These are phyloP conservation scores for Dryocosmus kuriphilus DNA, from an alignment of 2,888 invertebrate genomes.

Conservation along the genomic window DNA sequence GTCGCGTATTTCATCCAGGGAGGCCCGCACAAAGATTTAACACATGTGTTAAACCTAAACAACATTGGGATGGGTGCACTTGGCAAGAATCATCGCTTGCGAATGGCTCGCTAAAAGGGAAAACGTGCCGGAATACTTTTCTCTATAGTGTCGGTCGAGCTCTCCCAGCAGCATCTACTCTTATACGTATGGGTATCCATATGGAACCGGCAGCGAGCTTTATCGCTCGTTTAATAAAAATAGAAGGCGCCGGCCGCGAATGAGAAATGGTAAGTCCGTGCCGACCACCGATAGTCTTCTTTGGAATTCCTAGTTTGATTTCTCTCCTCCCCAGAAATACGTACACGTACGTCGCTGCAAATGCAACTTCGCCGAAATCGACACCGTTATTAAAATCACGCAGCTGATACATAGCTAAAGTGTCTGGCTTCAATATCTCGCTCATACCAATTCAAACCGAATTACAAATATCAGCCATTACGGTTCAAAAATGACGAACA, in stretches of 20 bases:
- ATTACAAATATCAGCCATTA: background rate
- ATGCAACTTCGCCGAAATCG: slow-evolving; percentile 51
- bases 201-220: slow-evolving; percentile 53
- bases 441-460: background rate
- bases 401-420: slow-evolving; percentile 8
- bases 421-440: slow-evolving; percentile 7
- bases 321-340: slow-evolving; percentile 43
- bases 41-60: slow-evolving; percentile 35
- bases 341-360: slow-evolving; percentile 48
- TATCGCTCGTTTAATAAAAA: slow-evolving; percentile 62
- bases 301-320: slow-evolving; percentile 46
- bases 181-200: slow-evolving; percentile 47
- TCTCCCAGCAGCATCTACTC: slow-evolving; percentile 15
- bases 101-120: slow-evolving; percentile 30
- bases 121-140: slow-evolving; percentile 43
- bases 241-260: slow-evolving; percentile 44
- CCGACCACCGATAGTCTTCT: slow-evolving; percentile 42
- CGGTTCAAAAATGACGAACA: background rate
- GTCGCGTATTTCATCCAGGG: slow-evolving; percentile 34
- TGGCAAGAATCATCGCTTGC: slow-evolving; percentile 39
- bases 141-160: slow-evolving; percentile 18
- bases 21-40: slow-evolving; percentile 26
- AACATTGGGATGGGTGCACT: slow-evolving; percentile 15
- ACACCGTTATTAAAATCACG: slow-evolving; percentile 44
- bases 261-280: slow-evolving; percentile 56